These are phyloP conservation scores for Drosophila borborema DNA, from an alignment of 2,888 invertebrate genomes.

Conservation along the genomic window DNA sequence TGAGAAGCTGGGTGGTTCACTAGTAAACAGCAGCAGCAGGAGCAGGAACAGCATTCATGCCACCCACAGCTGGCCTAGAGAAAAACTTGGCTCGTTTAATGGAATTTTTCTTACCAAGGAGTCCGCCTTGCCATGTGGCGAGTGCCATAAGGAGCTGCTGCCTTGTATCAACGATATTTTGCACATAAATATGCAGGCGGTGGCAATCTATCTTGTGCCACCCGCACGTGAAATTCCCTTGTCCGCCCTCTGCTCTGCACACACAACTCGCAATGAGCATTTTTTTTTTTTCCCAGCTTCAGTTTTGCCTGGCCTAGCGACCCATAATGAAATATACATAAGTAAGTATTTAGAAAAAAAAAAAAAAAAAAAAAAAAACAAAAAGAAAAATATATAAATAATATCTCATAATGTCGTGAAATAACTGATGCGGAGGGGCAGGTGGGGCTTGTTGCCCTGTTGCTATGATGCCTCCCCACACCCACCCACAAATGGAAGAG, in stretches of 20 bases:
- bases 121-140: conserved; percentile 52
- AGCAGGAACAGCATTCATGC: conserved; percentile 2
- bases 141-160: conserved; percentile 48
- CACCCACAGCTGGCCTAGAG: conserved; percentile 28
- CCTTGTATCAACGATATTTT: conserved; percentile 73
- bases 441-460: conserved; percentile 37
- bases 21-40: conserved; percentile 23
- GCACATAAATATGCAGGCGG: conserved; percentile 80
- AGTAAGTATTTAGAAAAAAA: conserved; percentile 61
- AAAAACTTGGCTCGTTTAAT: conserved; percentile 47
- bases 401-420: conserved; percentile 81
- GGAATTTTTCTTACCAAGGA: conserved; percentile 42
- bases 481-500: conserved; percentile 17
- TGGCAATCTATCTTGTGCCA: conserved; percentile 79
- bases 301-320: conserved; percentile 22
- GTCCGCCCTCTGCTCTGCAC: conserved; percentile 29
- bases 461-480: conserved; percentile 4
- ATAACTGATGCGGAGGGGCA: conserved; percentile 59
- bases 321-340: conserved; percentile 78
- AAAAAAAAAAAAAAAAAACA: conserved; percentile 20
- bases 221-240: conserved; percentile 74
- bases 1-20: conserved; percentile 26
- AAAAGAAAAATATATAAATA: conserved; percentile 66
- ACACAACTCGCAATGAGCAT: conserved; percentile 48
- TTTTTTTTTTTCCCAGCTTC: conserved; percentile 3